phyloP scores from a whole-genome alignment of 2,113 vertebrate genomes.

The Prolemur simus region DNA sequence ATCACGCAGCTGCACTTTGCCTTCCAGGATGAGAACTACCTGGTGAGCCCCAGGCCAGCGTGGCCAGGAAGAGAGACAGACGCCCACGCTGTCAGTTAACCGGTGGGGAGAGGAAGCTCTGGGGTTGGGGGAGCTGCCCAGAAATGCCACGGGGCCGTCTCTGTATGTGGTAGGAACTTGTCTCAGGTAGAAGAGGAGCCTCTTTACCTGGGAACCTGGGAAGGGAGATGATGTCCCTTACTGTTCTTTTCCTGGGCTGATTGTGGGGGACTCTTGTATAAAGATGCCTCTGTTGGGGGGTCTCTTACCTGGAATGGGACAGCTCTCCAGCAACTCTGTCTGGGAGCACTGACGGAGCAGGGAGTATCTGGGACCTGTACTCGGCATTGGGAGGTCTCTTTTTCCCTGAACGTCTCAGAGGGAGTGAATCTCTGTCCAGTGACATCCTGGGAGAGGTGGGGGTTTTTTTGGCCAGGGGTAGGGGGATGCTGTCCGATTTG shows the following conservation, averaged over 20 bases:
- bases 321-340: background rate
- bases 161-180: background rate
- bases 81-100: background rate
- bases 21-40: conserved; percentile 92
- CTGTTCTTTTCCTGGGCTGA: background rate
- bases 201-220: background rate
- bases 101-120: background rate
- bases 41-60: conserved; percentile 79
- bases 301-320: background rate
- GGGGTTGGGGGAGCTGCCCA: background rate
- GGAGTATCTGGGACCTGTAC: background rate
- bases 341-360: background rate
- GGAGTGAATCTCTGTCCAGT: background rate
- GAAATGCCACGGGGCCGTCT: background rate
- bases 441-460: background rate
- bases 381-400: background rate
- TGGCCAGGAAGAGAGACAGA: background rate
- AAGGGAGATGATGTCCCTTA: background rate
- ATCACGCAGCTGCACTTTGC: conserved; percentile 92
- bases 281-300: background rate
- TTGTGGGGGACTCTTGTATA: too few species aligned
- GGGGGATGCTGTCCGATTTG: background rate
- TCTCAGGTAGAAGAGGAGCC: background rate
- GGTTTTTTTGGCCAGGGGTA: background rate
- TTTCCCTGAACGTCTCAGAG: background rate